A percentile compares a stretch with the other conserved stretches of the same genome.
These are phyloP conservation scores for Bradypodion pumilum DNA, from an alignment of 2,797 vertebrate genomes.

Conservation along the genomic window DNA sequence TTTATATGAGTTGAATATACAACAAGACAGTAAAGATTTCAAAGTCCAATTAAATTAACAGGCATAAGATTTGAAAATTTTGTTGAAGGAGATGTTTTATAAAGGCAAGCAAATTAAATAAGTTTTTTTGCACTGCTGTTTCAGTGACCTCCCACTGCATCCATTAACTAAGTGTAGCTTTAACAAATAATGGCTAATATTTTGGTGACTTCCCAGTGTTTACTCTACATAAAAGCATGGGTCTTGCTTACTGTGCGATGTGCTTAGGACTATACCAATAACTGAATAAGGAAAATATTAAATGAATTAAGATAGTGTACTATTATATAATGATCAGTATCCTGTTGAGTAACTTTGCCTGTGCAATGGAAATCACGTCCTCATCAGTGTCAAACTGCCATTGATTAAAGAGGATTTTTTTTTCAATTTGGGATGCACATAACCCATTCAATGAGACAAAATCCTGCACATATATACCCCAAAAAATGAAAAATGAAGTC, in stretches of 20 bases:
- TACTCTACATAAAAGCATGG: neutral
- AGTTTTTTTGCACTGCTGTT: neutral
- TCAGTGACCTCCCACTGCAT: neutral
- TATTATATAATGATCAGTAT: too few species aligned
- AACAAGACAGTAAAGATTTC: neutral
- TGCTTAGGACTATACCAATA: neutral
- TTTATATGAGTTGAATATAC: neutral
- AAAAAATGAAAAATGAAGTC: too few species aligned
- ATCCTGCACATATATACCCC: too few species aligned
- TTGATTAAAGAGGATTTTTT: too few species aligned
- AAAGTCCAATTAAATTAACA: neutral
- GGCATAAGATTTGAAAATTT: neutral
- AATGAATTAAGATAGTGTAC: neutral
- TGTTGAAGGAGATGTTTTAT: neutral
- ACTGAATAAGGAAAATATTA: neutral
- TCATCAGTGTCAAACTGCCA: too few species aligned
- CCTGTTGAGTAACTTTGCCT: too few species aligned
- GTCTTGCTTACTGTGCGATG: neutral
- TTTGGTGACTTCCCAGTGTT: neutral
- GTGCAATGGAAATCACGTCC: too few species aligned
- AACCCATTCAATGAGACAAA: too few species aligned
- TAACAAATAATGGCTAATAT: neutral
- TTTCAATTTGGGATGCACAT: too few species aligned
- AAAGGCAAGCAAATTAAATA: neutral
- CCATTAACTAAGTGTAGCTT: neutral